A percentile compares a stretch with the other conserved stretches of the same genome.
These are phyloP conservation scores for Haliaeetus vocifer DNA, from an alignment of 2,797 vertebrate genomes.

Conservation along the genomic window DNA sequence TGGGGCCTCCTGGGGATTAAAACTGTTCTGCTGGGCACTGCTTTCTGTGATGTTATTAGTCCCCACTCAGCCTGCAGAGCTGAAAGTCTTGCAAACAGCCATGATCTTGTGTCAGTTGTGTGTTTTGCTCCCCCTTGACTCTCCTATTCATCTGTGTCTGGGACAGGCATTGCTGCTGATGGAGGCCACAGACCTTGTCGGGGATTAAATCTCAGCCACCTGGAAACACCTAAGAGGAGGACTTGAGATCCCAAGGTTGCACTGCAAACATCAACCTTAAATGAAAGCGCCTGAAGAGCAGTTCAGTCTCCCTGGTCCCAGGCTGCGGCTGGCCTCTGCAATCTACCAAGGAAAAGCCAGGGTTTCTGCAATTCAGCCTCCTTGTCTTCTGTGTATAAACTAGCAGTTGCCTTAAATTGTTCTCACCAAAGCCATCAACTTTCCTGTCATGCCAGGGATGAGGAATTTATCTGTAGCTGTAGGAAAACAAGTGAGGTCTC, in stretches of 20 bases:
- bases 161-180: slow-evolving; percentile 54
- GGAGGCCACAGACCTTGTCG: slow-evolving; percentile 40
- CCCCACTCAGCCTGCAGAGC: neutral
- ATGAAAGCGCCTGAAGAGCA: neutral
- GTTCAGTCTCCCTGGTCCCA: slow-evolving; percentile 37
- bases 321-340: slow-evolving; percentile 40
- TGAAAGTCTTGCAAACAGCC: neutral
- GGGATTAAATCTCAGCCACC: slow-evolving; percentile 40
- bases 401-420: slow-evolving; percentile 67
- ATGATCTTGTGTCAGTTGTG: accelerated
- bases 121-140: slow-evolving; percentile 10
- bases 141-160: neutral
- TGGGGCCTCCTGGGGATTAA: accelerated
- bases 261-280: slow-evolving; percentile 15
- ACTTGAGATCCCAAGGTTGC: slow-evolving; percentile 40
- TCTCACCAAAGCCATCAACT: slow-evolving; percentile 55
- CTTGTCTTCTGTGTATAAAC: slow-evolving; percentile 51
- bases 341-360: slow-evolving; percentile 48
- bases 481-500: slow-evolving; percentile 24
- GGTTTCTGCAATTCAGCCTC: slow-evolving; percentile 26
- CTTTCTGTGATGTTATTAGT: neutral
- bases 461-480: slow-evolving; percentile 27
- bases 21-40: neutral
- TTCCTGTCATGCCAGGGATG: slow-evolving; percentile 43
- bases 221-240: slow-evolving; percentile 53